phyloP scores from a whole-genome alignment of 1,140 invertebrate species.

The Zaprionus lachaisei region DNA sequence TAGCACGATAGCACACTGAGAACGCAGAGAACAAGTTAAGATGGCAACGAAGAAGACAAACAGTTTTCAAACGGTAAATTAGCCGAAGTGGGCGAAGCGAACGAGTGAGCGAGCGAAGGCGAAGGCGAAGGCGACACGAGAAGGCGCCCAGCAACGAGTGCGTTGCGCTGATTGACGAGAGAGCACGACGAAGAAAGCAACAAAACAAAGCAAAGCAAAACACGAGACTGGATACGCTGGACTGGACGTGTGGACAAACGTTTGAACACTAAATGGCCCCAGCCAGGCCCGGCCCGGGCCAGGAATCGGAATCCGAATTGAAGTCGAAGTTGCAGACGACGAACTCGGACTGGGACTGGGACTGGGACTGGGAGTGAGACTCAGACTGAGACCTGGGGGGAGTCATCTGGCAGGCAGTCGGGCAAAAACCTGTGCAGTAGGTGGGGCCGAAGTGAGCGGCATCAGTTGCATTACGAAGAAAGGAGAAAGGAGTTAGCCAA shows the following conservation, averaged over 20 bases:
- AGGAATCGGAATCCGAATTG: conserved; percentile 32
- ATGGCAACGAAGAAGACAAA: conserved; percentile 40
- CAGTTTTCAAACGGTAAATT: conserved; percentile 70
- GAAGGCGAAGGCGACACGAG: conserved; percentile 12
- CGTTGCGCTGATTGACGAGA: conserved; percentile 15
- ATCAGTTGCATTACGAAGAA: conserved; percentile 57
- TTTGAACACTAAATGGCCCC: conserved; percentile 76
- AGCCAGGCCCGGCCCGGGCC: conserved; percentile 17
- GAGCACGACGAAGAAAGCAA: conserved; percentile 4
- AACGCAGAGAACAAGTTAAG: conserved; percentile 10
- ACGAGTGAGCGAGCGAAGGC: conserved; percentile 5
- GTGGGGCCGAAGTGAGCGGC: conserved; percentile 19
- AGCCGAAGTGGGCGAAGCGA: conserved; percentile 23
- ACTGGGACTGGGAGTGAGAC: background rate
- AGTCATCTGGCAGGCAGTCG: conserved; percentile 33
- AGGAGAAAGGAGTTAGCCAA: conserved; percentile 68
- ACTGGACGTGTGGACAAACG: conserved; percentile 81
- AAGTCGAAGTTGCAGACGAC: conserved; percentile 11
- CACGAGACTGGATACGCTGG: conserved; percentile 50
- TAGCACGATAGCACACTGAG: conserved; percentile 26
- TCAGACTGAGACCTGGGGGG: background rate
- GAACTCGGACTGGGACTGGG: background rate
- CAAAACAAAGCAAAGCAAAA: conserved; percentile 10
- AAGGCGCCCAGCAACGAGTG: conserved; percentile 38
- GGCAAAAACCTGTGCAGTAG: conserved; percentile 46